These are phyloP conservation scores for Pipistrellus pipistrellus DNA, from an alignment of 2,797 vertebrate genomes.

Conservation along the genomic window DNA sequence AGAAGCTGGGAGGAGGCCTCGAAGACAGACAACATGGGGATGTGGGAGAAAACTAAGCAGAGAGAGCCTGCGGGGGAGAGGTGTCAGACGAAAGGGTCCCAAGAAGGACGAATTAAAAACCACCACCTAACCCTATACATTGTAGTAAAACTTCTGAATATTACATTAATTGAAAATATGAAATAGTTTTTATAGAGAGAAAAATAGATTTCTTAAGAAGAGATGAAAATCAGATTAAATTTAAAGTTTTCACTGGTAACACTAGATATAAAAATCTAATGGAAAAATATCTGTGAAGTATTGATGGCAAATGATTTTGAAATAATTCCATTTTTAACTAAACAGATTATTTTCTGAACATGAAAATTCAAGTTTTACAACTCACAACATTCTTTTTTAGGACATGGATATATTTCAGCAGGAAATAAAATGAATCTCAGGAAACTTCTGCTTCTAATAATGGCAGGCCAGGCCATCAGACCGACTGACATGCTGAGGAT, in stretches of 20 bases:
- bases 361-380: constrained; percentile 29
- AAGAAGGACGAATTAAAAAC: constrained; percentile 3
- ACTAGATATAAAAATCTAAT: constrained; percentile 46
- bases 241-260: constrained; percentile 38
- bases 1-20: constrained; percentile 30
- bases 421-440: constrained; percentile 36
- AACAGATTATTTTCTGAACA: constrained; percentile 44
- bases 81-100: background rate
- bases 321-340: constrained; percentile 57
- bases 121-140: background rate
- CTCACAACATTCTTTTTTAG: background rate
- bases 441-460: background rate
- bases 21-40: background rate
- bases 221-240: constrained; percentile 46
- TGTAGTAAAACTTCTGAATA: constrained; percentile 40
- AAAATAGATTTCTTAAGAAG: constrained; percentile 17
- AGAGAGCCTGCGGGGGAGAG: background rate
- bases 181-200: background rate
- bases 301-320: constrained; percentile 54
- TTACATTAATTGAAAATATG: constrained; percentile 41
- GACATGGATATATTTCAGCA: constrained; percentile 29
- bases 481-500: background rate
- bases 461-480: background rate
- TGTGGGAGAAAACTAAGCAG: background rate
- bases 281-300: background rate